Evolutionary conservation across 2,797 vertebrate species (phyloP).

Genomic region (Bovichtus diacanthus): DNA sequence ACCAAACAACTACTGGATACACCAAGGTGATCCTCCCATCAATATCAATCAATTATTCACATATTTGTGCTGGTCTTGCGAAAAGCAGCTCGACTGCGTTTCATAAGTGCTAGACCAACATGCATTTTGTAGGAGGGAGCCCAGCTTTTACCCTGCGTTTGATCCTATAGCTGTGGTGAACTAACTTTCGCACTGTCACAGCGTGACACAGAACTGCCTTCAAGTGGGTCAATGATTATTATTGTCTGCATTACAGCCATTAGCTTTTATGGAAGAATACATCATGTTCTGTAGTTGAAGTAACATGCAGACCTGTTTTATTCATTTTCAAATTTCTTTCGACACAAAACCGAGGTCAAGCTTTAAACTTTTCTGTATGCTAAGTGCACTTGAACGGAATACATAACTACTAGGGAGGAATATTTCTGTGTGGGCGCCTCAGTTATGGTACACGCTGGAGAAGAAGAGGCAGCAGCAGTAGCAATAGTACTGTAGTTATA

Average conservation of each 20-base stretch:
- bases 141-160: conserved; percentile 51
- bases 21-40: conserved; percentile 68
- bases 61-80: conserved; percentile 60
- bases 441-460: conserved; percentile 40
- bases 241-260: conserved; percentile 64
- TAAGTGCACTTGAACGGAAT: conserved; percentile 56
- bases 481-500: conserved; percentile 49
- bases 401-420: conserved; percentile 43
- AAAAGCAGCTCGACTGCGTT: conserved; percentile 68
- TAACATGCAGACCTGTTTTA: conserved; percentile 52
- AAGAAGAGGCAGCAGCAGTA: conserved; percentile 44
- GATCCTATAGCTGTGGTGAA: conserved; percentile 51
- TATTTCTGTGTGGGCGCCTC: conserved; percentile 57
- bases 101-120: conserved; percentile 68
- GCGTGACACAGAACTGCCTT: conserved; percentile 51
- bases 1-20: conserved; percentile 70
- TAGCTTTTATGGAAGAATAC: conserved; percentile 65
- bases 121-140: conserved; percentile 72
- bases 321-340: conserved; percentile 56
- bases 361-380: conserved; percentile 56
- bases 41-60: conserved; percentile 79
- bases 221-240: conserved; percentile 74
- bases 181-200: conserved; percentile 54
- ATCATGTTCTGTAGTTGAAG: conserved; percentile 56
- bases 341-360: conserved; percentile 59